Conservation (phyloP, 2,797 vertebrate genomes). For the Argentina silus region DNA sequence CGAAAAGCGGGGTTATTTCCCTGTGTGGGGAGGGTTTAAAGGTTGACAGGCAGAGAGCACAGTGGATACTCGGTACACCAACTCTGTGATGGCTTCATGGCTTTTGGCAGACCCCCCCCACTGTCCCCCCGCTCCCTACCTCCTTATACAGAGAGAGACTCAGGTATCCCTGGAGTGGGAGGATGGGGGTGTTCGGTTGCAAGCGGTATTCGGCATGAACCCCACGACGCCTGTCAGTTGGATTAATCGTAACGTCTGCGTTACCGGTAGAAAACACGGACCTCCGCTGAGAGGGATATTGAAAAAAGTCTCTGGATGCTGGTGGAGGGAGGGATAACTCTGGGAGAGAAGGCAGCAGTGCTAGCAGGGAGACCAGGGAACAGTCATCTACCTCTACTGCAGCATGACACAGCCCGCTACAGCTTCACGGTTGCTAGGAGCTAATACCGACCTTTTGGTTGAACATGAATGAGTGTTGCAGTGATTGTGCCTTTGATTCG, state of each 20-base stretch:
- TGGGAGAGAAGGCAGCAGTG: neutral
- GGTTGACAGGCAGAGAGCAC: neutral
- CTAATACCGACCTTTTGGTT: neutral
- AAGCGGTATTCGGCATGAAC: neutral
- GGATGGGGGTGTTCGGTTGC: neutral
- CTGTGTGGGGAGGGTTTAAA: neutral
- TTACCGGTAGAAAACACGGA: neutral
- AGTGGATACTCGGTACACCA: neutral
- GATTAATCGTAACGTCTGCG: neutral
- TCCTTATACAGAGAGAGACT: neutral
- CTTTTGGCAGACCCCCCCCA: neutral
- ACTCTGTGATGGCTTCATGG: neutral
- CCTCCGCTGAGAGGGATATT: neutral
- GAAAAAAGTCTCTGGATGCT: neutral
- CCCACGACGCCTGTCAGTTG: neutral
- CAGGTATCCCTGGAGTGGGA: neutral
- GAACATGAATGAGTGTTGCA: too few relatives aligned
- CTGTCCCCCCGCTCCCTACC: neutral
- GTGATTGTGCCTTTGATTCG: too few relatives aligned
- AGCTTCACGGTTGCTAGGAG: neutral
- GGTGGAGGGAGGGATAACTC: neutral
- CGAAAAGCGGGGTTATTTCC: neutral
- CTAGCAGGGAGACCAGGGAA: neutral
- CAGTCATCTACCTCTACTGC: neutral
- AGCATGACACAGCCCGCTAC: neutral